Conservation (phyloP, 2,113 vertebrate genomes). For the Trogon surrucura region DNA sequence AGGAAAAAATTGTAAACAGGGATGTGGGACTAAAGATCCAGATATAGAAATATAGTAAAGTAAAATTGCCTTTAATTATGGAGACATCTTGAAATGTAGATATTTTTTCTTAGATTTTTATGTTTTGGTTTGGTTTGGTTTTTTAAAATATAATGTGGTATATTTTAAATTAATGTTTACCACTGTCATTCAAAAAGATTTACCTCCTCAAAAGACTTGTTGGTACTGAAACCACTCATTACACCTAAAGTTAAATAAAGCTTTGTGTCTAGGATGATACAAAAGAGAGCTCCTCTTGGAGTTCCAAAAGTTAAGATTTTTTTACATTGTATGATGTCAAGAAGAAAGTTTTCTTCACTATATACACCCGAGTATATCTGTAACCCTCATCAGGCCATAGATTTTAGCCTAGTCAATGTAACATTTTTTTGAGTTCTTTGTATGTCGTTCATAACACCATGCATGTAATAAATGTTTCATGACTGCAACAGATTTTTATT, state of each 20-base stretch:
- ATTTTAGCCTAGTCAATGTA: background rate
- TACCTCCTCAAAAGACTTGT: background rate
- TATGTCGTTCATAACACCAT: background rate
- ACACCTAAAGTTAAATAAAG: background rate
- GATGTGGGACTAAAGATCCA: background rate
- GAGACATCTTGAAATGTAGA: background rate
- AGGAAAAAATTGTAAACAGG: background rate
- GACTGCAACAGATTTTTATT: background rate
- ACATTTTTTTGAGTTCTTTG: background rate
- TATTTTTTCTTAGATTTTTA: background rate
- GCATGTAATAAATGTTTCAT: background rate
- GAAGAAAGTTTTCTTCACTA: background rate
- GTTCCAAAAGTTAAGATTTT: background rate
- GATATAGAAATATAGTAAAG: background rate
- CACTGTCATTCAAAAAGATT: background rate
- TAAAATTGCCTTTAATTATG: slow-evolving; percentile 29
- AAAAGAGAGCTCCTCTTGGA: background rate
- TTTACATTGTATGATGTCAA: background rate
- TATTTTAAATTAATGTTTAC: background rate
- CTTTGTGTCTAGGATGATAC: background rate
- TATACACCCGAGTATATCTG: background rate
- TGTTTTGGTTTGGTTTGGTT: background rate
- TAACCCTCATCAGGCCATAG: background rate
- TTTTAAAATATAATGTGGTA: background rate
- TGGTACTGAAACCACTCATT: background rate